A percentile compares a stretch with the other conserved stretches of the same genome.
Evolutionary conservation across 35 echinoderm and acorn worm genomes (phyloP).

Genomic region (Apostichopus californicus): DNA sequence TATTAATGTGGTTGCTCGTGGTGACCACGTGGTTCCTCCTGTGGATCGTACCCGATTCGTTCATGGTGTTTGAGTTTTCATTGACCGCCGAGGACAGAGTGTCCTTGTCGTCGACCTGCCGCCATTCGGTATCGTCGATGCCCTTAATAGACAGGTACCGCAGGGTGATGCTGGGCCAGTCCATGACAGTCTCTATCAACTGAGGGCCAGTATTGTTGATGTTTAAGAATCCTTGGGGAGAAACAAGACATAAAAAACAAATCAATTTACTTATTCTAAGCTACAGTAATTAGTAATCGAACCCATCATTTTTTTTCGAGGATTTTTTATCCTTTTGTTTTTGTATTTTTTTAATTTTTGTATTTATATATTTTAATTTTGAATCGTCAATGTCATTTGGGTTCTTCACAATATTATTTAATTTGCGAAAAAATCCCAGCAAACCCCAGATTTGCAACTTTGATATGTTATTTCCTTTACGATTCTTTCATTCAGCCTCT

Average conservation of each 20-base stretch:
- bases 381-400: too few species aligned
- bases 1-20: neutral
- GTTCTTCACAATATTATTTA: too few species aligned
- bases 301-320: too few species aligned
- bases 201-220: constrained; percentile 64
- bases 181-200: constrained; percentile 80
- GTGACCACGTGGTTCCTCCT: neutral
- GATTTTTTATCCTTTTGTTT: too few species aligned
- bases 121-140: constrained; percentile 59
- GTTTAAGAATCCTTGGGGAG: constrained; percentile 55
- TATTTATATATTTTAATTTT: too few species aligned
- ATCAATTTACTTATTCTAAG: neutral
- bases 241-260: neutral
- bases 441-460: too few species aligned
- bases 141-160: constrained; percentile 93
- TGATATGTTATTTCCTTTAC: too few species aligned
- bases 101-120: constrained; percentile 36
- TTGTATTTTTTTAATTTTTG: too few species aligned
- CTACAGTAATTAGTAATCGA: neutral
- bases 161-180: constrained; percentile 81
- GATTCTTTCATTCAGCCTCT: too few species aligned
- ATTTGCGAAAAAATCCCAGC: too few species aligned
- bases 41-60: neutral
- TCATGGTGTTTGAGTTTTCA: neutral
- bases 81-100: neutral